Percentiles rank a stretch among this genome's conserved stretches.
Conservation (phyloP, 2,888 invertebrate genomes). For the Melikaiella ostensackeni region DNA sequence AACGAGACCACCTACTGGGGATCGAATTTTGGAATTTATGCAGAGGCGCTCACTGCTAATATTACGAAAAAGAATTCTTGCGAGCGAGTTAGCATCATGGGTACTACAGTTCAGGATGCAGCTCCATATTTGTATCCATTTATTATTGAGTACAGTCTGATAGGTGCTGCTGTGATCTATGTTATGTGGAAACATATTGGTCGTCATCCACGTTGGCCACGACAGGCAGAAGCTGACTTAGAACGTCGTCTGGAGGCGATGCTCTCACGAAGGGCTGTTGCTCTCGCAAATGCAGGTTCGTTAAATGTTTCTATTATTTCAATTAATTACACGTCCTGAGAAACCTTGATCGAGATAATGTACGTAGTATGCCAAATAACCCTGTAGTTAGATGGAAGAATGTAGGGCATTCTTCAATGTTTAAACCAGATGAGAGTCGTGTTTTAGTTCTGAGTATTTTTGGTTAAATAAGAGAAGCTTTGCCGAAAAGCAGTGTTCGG, state of each 20-base stretch:
- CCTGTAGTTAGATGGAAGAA: background rate
- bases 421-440: background rate
- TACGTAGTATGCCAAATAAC: background rate
- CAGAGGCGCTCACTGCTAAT: constrained; percentile 72
- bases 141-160: constrained; percentile 96
- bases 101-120: constrained; percentile 93
- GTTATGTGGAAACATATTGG: constrained; percentile 98
- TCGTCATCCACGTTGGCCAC: constrained; percentile 88
- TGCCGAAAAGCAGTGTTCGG: background rate
- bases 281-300: constrained; percentile 87
- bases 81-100: constrained; percentile 93
- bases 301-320: constrained; percentile 58
- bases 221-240: constrained; percentile 88
- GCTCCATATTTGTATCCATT: constrained; percentile 97
- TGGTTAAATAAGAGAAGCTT: background rate
- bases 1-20: constrained; percentile 65
- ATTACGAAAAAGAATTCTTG: constrained; percentile 79
- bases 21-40: constrained; percentile 67
- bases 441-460: background rate
- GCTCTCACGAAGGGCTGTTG: constrained; percentile 91
- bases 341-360: background rate
- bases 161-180: constrained; percentile 96
- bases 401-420: background rate
- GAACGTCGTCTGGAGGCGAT: constrained; percentile 93
- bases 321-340: background rate